These are phyloP conservation scores for Panthera leo DNA, from an alignment of 2,113 vertebrate species.

Conservation along the genomic window DNA sequence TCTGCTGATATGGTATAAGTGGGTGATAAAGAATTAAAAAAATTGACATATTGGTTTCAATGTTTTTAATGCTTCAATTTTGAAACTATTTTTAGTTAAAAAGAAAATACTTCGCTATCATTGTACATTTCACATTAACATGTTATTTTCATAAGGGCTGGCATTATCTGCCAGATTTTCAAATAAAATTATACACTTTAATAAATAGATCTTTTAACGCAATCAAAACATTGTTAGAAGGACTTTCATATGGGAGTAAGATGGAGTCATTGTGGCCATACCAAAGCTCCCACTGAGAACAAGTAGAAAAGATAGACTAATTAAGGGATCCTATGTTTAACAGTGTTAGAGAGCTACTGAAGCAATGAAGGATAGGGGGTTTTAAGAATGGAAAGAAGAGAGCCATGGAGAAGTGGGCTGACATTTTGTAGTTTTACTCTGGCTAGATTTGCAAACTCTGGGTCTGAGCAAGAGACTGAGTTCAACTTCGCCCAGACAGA, in stretches of 20 bases:
- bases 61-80: not conserved
- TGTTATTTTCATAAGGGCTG: not conserved
- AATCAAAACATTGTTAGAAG: not conserved
- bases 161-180: not conserved
- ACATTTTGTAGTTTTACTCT: not conserved
- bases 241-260: not conserved
- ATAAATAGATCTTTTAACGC: not conserved
- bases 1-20: not conserved
- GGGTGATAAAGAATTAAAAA: not conserved
- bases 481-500: not conserved
- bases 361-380: not conserved
- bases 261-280: not conserved
- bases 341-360: not conserved
- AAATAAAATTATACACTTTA: not conserved
- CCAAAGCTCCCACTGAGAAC: not conserved
- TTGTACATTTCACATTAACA: not conserved
- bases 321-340: not conserved
- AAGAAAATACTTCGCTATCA: not conserved
- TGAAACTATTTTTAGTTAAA: constrained; percentile 4
- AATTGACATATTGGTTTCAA: not conserved
- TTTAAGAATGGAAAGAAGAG: not conserved
- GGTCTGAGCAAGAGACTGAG: not conserved
- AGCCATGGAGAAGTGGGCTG: not conserved
- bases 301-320: not conserved
- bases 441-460: not conserved